phyloP scores from a whole-genome alignment of 2,113 vertebrate genomes.

The Pterocles gutturalis region DNA sequence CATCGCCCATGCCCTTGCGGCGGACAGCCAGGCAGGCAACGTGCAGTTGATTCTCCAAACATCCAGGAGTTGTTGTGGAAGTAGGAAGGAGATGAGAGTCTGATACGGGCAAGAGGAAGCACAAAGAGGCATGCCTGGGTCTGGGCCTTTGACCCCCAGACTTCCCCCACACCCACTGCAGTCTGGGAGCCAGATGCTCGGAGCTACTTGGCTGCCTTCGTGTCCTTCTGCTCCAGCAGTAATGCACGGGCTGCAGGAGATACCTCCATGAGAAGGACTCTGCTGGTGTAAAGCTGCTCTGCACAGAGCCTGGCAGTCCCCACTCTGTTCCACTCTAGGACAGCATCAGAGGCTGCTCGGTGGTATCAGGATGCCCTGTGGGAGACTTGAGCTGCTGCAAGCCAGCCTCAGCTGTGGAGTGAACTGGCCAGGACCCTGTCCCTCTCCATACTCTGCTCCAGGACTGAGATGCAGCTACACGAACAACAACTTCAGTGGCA shows the following conservation, averaged over 20 bases:
- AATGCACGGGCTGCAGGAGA: background rate
- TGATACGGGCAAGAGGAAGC: background rate
- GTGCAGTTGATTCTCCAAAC: conserved; percentile 22
- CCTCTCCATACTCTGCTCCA: background rate
- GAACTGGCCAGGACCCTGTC: background rate
- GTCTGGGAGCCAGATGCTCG: background rate
- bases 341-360: background rate
- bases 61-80: conserved; percentile 36
- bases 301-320: background rate
- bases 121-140: background rate
- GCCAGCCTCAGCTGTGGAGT: background rate
- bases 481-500: background rate
- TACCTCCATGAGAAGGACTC: background rate
- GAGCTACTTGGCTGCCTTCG: background rate
- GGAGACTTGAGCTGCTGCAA: background rate
- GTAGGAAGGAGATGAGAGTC: conserved; percentile 18
- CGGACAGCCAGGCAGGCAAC: background rate
- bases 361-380: background rate
- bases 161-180: background rate
- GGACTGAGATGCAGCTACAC: background rate
- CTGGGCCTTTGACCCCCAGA: conserved; percentile 22
- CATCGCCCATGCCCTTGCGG: conserved; percentile 23
- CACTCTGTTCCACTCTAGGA: rapidly evolving
- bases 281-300: background rate
- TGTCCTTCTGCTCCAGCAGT: background rate